Percentiles rank a stretch among this genome's conserved stretches.
Evolutionary conservation across 2,888 invertebrate genomes (phyloP).

Genomic region (Saturnia pavonia): DNA sequence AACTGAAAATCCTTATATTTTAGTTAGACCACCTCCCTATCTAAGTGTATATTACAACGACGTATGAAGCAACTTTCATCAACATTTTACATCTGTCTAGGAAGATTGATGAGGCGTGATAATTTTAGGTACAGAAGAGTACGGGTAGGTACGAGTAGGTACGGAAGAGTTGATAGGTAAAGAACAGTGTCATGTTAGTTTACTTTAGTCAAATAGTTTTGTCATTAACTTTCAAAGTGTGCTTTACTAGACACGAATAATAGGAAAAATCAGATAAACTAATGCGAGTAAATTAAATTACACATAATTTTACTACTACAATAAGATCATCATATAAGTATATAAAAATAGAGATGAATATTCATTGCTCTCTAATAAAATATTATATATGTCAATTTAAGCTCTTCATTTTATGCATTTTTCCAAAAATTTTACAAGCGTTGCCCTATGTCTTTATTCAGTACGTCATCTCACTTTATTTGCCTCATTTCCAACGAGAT

Average conservation of each 20-base stretch:
- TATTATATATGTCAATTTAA: no score
- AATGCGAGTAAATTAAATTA: neutral
- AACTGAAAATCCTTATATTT: no score
- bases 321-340: neutral
- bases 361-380: no score
- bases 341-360: no score
- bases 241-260: neutral
- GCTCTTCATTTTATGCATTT: neutral
- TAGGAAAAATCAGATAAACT: neutral
- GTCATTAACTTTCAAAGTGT: neutral
- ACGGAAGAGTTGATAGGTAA: no score
- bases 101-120: neutral
- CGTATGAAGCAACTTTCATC: neutral
- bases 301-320: neutral
- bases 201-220: neutral
- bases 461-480: constrained; percentile 59
- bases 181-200: neutral
- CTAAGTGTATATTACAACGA: no score
- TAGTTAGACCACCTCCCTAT: no score
- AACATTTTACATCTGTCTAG: neutral
- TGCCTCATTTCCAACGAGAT: constrained; percentile 64
- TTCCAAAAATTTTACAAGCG: constrained; percentile 41
- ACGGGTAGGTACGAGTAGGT: no score
- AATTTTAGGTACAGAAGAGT: no score
- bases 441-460: constrained; percentile 38